These are phyloP conservation scores for Temnothorax rugatulus DNA, from an alignment of 2,888 invertebrate genomes.

Conservation along the genomic window DNA sequence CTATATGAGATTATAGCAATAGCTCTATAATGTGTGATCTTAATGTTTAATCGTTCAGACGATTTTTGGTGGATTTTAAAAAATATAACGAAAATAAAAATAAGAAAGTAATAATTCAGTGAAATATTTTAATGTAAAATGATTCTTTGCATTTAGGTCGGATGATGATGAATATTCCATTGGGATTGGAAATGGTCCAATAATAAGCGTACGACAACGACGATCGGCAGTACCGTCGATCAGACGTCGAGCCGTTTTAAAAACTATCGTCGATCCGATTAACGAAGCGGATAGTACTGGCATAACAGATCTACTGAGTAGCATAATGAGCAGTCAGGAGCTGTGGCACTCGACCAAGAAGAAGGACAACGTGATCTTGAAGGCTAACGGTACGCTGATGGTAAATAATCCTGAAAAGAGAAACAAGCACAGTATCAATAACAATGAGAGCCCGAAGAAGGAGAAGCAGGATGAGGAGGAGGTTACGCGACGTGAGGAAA, in stretches of 20 bases:
- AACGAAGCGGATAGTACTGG: slow-evolving; percentile 55
- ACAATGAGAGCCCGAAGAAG: slow-evolving; percentile 79
- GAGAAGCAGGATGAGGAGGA: slow-evolving; percentile 67
- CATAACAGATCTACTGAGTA: slow-evolving; percentile 89
- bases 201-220: slow-evolving; percentile 78
- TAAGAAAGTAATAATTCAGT: background rate
- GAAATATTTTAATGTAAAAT: background rate
- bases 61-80: background rate
- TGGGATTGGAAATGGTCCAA: slow-evolving; percentile 76
- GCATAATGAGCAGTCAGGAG: slow-evolving; percentile 91
- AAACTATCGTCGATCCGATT: slow-evolving; percentile 74
- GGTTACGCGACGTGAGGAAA: background rate
- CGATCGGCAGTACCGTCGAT: slow-evolving; percentile 77
- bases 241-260: slow-evolving; percentile 81
- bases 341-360: slow-evolving; percentile 89
- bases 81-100: slow-evolving; percentile 4
- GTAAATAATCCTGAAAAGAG: slow-evolving; percentile 85
- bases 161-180: slow-evolving; percentile 72
- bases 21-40: background rate
- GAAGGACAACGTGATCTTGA: slow-evolving; percentile 88
- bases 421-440: slow-evolving; percentile 74
- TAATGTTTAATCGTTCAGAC: background rate
- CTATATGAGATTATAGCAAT: background rate
- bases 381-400: slow-evolving; percentile 89
- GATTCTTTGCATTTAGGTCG: slow-evolving; percentile 69